Base-by-base conservation (phyloP, 2,888 invertebrate species). In the Ectropis crepuscularia region DNA sequence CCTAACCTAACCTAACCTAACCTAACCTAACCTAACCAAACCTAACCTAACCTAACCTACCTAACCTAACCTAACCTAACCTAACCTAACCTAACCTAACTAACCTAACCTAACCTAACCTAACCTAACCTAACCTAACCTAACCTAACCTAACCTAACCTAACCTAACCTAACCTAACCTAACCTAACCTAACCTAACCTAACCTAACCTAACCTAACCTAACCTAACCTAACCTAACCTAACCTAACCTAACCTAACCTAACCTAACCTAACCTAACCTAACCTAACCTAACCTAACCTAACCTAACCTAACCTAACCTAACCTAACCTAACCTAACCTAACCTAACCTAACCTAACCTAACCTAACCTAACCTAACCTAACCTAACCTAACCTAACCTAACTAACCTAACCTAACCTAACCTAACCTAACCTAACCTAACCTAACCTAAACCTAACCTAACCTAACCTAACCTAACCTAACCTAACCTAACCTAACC, bases 241-340 rank as follows among this genome's bases (percentile, higher is more conserved):
- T 49, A 49, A 49, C 49, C 49, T 49, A 49, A 49, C 49, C 49
- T 49, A 49, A 49, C 49, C 49, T 49, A 49, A 49, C 49, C 49
- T 49, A 49, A 49, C 49, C 49, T 49, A 49, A 49, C 49, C 49
- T 49, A 49, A 49, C 55, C 55, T 46, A 55, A 45, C 55, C 45
- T 46, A 46, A 55, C 46, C 46, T 55, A 55, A 46, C 46, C 55
- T 55, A 55, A 55, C 55, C 55, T 46, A 55, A 55, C 45, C 45
- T 46, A 54, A 61, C 45, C 53, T 54, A 61, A 61, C 61, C 61
- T 61, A 61, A 61, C 61, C 61, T 61, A 61, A 63, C 62, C 63
- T 63, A 63, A 66, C 66, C 66, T 66, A 66, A 62, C 66, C 60
- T 62, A 61, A 65, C 54, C 65, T 59, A 55, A 55, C 55, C 55